These are phyloP conservation scores for Pipistrellus pygmaeus DNA, from an alignment of 2,797 vertebrate genomes.

Conservation along the genomic window DNA sequence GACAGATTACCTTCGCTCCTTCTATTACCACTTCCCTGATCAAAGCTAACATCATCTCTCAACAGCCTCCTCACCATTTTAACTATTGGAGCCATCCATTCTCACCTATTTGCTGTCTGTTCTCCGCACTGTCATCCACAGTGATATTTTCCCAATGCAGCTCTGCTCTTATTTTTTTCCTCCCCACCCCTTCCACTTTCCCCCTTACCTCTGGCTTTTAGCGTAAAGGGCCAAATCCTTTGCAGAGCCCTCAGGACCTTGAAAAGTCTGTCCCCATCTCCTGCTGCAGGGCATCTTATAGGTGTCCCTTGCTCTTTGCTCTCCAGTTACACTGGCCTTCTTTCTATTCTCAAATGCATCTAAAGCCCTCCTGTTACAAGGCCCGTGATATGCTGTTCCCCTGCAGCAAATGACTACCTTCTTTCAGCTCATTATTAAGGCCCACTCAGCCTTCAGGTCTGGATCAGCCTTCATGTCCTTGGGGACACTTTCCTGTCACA, in stretches of 20 bases:
- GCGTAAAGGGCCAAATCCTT: slow-evolving; percentile 9
- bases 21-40: slow-evolving; percentile 53
- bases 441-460: neutral
- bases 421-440: neutral
- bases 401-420: neutral
- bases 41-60: slow-evolving; percentile 19
- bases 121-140: neutral
- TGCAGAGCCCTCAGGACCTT: neutral
- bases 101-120: slow-evolving; percentile 39
- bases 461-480: neutral
- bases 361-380: neutral
- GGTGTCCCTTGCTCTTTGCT: neutral
- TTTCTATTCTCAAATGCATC: slow-evolving; percentile 3
- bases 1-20: slow-evolving; percentile 3
- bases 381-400: neutral
- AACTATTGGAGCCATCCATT: slow-evolving; percentile 46
- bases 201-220: neutral
- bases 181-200: neutral
- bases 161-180: slow-evolving; percentile 18
- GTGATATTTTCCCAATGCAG: slow-evolving; percentile 48
- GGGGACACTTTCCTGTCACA: neutral
- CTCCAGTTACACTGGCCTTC: neutral
- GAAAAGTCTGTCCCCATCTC: neutral
- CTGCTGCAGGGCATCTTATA: neutral
- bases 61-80: slow-evolving; percentile 36